phyloP scores from a whole-genome alignment of 2,797 vertebrate species.

The Halcyon leucocephala region DNA sequence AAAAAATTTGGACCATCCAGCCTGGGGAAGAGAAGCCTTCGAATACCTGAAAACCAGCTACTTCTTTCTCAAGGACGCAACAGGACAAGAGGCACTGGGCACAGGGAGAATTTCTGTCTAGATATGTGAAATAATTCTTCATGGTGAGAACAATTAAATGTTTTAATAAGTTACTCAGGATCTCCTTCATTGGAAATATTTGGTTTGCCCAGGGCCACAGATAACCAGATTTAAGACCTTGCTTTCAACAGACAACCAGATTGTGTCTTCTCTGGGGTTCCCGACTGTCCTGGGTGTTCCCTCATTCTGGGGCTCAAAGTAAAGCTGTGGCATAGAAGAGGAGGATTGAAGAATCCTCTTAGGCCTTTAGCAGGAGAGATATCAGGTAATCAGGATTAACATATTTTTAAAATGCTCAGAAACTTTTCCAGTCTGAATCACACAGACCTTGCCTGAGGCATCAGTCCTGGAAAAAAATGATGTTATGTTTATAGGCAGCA shows the following conservation, averaged over 20 bases:
- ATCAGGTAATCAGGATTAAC: slow-evolving; percentile 1
- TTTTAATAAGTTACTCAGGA: background rate
- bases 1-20: background rate
- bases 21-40: background rate
- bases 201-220: background rate
- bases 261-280: background rate
- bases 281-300: background rate
- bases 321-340: background rate
- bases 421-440: slow-evolving; percentile 36
- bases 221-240: background rate
- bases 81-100: background rate
- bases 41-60: background rate
- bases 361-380: background rate
- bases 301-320: background rate
- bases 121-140: background rate
- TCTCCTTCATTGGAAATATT: background rate
- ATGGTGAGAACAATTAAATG: background rate
- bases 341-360: background rate
- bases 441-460: background rate
- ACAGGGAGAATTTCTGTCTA: background rate
- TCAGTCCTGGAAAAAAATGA: background rate
- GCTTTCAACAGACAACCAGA: background rate
- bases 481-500: slow-evolving; percentile 26
- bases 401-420: background rate
- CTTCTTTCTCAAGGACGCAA: background rate